phyloP scores from a whole-genome alignment of 2,113 vertebrate genomes.

The Mus pahari region DNA sequence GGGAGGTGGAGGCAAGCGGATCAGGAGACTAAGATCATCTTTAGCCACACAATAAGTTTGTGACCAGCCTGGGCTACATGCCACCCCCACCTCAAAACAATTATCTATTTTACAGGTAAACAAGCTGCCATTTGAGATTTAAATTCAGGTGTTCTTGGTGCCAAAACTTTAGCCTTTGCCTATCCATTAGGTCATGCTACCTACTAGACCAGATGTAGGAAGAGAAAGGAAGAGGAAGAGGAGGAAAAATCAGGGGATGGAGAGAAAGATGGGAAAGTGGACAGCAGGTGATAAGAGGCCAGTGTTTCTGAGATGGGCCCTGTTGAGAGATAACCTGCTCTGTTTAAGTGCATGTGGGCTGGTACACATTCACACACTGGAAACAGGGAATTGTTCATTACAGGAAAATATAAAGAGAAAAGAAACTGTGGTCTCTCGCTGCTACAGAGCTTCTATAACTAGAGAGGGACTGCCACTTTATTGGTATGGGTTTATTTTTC shows the following conservation, averaged over 20 bases:
- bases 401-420: not conserved
- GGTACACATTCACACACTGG: not conserved
- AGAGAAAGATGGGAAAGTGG: not conserved
- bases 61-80: not conserved
- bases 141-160: not conserved
- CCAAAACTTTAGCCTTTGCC: not conserved
- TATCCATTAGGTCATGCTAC: not conserved
- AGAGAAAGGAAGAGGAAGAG: not conserved
- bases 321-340: not conserved
- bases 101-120: not conserved
- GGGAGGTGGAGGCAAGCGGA: not conserved
- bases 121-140: not conserved
- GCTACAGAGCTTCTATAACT: not conserved
- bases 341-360: not conserved
- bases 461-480: not conserved
- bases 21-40: not conserved
- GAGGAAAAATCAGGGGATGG: not conserved
- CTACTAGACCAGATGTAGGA: not conserved
- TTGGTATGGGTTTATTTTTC: not conserved
- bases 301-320: not conserved
- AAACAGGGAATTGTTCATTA: not conserved
- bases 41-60: not conserved
- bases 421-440: not conserved
- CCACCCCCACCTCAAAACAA: not conserved
- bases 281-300: not conserved